Base-by-base conservation (phyloP, 2,888 invertebrate species). In the Eupithecia exiguata region DNA sequence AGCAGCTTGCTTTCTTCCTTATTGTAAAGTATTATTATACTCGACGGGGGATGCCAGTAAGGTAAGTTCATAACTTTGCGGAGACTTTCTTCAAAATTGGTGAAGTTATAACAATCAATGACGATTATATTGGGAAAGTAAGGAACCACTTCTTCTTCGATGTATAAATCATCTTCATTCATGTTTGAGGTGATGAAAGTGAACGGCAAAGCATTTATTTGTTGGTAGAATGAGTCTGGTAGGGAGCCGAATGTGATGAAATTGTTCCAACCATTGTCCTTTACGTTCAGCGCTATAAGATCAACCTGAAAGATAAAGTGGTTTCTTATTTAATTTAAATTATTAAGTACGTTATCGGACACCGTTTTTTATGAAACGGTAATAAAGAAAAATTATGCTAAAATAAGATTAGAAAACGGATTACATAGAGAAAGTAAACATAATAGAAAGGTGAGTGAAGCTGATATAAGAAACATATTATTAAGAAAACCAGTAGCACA, bases 31-130 rank as follows among this genome's bases (percentile, higher is more conserved):
- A 75, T 69, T 10, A 93, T 81, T 7, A 92, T 77, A 53, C 91
- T 87, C 7, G 91, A 80, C 7, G 83, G 84, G 7, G 92, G 88
- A 79, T 93, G 89, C 91, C 91, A 93, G 77, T 89, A 89, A 0
- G 89, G 85, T 1, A 84, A 78, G 10, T 73, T 78, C 53, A 84
- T 75, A 3, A 86, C 75, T 82, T 88, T 88, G 4, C 77, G 77
- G 14, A 93, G 72, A n/a, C 84, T 84, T n/a, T 83, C 76, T 83
- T 91, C 89, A 77, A 89, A 89, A 25, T 90, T 83, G 7, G 74
- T 77, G 68, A 89, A 84, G 75, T 87, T 82, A 12, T 71, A 68
- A 49, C 88, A 89, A 53, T 80, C 83, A 0, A 93, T 83, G 5
- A 92, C 62, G 38, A 92, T 82, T 6, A 85, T 72, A 70, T 90